Base-by-base conservation (phyloP, 2,888 invertebrate genomes). In the Cheilosia urbana region DNA sequence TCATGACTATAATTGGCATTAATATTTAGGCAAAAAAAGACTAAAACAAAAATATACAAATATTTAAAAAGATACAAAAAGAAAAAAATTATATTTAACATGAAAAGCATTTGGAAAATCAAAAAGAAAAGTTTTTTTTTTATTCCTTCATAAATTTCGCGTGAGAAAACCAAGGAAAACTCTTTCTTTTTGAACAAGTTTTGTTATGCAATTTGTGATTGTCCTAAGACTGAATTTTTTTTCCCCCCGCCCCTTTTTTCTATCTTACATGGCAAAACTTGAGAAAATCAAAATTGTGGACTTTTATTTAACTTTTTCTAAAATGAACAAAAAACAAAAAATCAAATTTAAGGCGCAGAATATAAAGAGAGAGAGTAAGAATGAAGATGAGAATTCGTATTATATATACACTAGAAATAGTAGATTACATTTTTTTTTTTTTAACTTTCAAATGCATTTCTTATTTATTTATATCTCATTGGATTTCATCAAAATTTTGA, bases 141-240 rank as follows among this genome's bases (percentile, higher is more conserved):
- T 30, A 2, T 30, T 30, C 30, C 11, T 68, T 19, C 17, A 60
- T 34, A 57, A 49, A 58, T 66, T 73, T 69, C 69, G 49, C 73
- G 66, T 63, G 68, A 60, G 15, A 55, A 71, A 60, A n/a, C 17
- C 21, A 47, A 37, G n/a, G 9, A 57, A 13, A 30, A 45, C 24
- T 19, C 55, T 75, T 85, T 37, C 34, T 62, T 76, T 76, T 55
- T 66, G 47, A 66, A 68, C 68, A 79, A 87, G 75, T 88, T 88
- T 88, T 87, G 85, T 88, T 88, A 87, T 89, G 88, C 87, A 88
- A 89, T 89, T 89, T 89, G 89, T 89, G 89, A 89, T 89, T 88
- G 89, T 89, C 89, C 88, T 81, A 89, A 89, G 89, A 89, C 89
- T 89, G 89, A 89, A 89, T 89, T 89, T 88, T 27, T 88, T 87